Conservation (phyloP, 2,888 invertebrate species). For the Luperina nickerlii region DNA sequence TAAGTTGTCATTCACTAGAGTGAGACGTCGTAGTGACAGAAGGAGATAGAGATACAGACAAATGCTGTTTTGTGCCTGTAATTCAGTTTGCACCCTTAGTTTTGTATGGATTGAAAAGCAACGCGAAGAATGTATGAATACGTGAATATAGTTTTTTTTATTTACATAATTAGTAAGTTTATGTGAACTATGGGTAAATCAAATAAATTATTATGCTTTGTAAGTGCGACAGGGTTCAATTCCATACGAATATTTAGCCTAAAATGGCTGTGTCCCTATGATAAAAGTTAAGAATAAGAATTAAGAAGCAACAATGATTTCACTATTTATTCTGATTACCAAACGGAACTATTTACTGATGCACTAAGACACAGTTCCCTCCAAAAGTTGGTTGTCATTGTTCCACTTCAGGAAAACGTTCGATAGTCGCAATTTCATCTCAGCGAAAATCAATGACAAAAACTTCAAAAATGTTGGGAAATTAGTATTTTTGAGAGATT, state of each 20-base stretch:
- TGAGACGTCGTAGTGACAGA: background rate
- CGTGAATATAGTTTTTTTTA: background rate
- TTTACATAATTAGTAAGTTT: background rate
- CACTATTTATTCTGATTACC: background rate
- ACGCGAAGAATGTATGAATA: background rate
- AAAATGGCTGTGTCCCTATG: background rate
- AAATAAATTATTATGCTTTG: conserved; percentile 36
- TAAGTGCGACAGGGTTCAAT: background rate
- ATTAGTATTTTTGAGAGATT: no score
- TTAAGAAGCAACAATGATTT: conserved; percentile 1
- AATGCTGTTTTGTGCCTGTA: background rate
- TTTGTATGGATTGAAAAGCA: background rate
- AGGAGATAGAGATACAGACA: background rate
- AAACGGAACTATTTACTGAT: background rate
- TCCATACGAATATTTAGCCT: background rate
- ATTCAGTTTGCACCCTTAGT: background rate
- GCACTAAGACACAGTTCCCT: background rate
- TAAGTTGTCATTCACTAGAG: background rate
- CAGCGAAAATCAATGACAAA: no score
- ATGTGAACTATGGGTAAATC: background rate
- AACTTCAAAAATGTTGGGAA: no score
- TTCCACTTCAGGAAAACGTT: no score
- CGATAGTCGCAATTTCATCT: no score
- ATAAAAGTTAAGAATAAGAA: no score
- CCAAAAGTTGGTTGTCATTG: no score